These are phyloP conservation scores for Scrobipalpa atriplicella DNA, from an alignment of 2,888 invertebrate genomes.

Conservation along the genomic window DNA sequence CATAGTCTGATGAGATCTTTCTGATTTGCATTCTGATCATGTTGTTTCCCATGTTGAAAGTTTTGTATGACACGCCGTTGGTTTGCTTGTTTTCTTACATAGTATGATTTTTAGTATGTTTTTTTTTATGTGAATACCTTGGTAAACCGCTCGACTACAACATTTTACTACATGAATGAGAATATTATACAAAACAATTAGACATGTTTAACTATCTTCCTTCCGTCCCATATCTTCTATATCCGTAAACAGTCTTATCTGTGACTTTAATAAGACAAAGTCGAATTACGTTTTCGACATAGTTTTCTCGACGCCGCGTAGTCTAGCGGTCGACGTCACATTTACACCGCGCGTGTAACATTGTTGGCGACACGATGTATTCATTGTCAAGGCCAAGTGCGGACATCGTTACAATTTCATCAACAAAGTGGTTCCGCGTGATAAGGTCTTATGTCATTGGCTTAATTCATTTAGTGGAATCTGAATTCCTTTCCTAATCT, in stretches of 20 bases:
- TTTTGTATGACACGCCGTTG: background rate
- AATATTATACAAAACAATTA: too few relatives aligned
- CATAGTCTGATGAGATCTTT: background rate
- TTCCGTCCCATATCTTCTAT: too few relatives aligned
- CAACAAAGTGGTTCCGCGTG: background rate
- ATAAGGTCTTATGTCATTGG: background rate
- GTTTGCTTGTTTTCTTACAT: too few relatives aligned
- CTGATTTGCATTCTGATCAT: conserved; percentile 4
- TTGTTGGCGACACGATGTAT: background rate
- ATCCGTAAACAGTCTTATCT: too few relatives aligned
- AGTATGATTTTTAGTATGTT: too few relatives aligned
- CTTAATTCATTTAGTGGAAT: too few relatives aligned
- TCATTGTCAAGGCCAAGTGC: background rate
- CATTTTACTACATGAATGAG: too few relatives aligned
- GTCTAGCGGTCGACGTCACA: background rate
- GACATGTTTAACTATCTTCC: too few relatives aligned
- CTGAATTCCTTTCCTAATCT: too few relatives aligned
- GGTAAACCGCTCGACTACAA: too few relatives aligned
- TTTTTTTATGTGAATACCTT: too few relatives aligned
- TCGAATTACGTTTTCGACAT: too few relatives aligned
- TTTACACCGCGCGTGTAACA: conserved; percentile 3
- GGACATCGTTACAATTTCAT: background rate
- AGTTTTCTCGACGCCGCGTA: background rate
- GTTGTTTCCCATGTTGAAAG: background rate
- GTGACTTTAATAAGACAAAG: background rate